Conservation (phyloP, 1,140 invertebrate genomes). For the Cotesia glomerata region DNA sequence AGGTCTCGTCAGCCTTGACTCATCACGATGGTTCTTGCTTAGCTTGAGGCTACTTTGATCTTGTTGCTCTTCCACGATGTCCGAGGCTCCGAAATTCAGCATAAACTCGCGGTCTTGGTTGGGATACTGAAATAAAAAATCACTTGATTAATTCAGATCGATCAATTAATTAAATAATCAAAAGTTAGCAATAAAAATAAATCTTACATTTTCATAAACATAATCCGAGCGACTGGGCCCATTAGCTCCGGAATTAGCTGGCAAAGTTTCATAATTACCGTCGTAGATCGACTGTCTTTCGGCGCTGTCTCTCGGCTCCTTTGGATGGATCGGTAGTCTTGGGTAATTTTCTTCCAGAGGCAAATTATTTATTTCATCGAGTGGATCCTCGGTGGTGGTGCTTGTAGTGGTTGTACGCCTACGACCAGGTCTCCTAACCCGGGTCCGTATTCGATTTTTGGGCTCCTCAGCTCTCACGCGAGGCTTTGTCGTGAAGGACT, state of each 20-base stretch:
- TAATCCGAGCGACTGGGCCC: slow-evolving; percentile 23
- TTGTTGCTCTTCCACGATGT: slow-evolving; percentile 8
- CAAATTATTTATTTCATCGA: slow-evolving; percentile 54
- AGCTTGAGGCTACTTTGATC: slow-evolving; percentile 2
- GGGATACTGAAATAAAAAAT: slow-evolving; percentile 42
- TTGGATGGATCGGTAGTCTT: slow-evolving; percentile 31
- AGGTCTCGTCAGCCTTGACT: slow-evolving; percentile 17
- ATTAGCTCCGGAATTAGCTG: slow-evolving; percentile 10
- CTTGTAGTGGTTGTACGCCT: slow-evolving; percentile 44
- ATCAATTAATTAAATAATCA: slow-evolving; percentile 5
- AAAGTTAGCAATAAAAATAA: background rate
- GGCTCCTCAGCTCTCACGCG: slow-evolving; percentile 36
- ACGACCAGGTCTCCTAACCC: slow-evolving; percentile 45
- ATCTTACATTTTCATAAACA: slow-evolving; percentile 30
- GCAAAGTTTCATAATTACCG: slow-evolving; percentile 36
- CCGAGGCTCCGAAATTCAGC: slow-evolving; percentile 46
- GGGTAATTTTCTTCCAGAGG: slow-evolving; percentile 58
- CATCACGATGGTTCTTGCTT: background rate
- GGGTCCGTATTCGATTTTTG: slow-evolving; percentile 37
- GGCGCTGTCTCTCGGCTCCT: background rate
- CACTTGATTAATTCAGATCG: background rate
- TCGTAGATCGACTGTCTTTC: slow-evolving; percentile 39
- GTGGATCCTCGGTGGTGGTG: slow-evolving; percentile 46
- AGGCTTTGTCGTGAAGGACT: slow-evolving; percentile 38
- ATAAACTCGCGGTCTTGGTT: slow-evolving; percentile 51